phyloP scores from a whole-genome alignment of 2,888 invertebrate species.

The Nomada lathburiana region DNA sequence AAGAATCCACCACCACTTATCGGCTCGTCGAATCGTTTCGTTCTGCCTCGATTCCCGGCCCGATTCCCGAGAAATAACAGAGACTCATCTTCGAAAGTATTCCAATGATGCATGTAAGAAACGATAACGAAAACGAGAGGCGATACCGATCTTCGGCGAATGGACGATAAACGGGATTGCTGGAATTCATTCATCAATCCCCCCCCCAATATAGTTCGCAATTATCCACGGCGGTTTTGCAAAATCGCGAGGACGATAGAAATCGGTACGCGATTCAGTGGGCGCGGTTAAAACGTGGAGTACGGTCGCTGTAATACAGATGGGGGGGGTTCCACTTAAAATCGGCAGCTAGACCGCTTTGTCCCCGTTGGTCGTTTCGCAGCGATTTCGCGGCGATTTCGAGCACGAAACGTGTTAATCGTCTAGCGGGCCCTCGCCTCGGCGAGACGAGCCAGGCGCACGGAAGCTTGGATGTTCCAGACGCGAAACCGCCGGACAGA shows the following conservation, averaged over 20 bases:
- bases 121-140: background rate
- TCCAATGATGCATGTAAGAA: background rate
- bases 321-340: constrained; percentile 59
- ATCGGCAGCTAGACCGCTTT: constrained; percentile 55
- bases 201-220: background rate
- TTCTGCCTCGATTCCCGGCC: constrained; percentile 46
- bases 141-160: background rate
- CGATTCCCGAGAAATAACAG: constrained; percentile 21
- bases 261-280: background rate
- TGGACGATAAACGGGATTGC: background rate
- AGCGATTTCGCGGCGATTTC: constrained; percentile 58
- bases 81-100: background rate
- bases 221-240: constrained; percentile 4
- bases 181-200: too few species aligned
- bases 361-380: constrained; percentile 25
- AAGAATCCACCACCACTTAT: constrained; percentile 59
- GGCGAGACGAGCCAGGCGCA: constrained; percentile 40
- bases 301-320: constrained; percentile 51
- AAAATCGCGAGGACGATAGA: background rate
- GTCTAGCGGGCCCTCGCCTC: constrained; percentile 40
- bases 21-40: constrained; percentile 55
- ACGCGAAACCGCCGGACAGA: constrained; percentile 38
- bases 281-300: constrained; percentile 49
- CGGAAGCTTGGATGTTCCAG: constrained; percentile 41
- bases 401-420: constrained; percentile 63